These are phyloP conservation scores for Operophtera brumata DNA, from an alignment of 2,888 invertebrate species.

Conservation along the genomic window DNA sequence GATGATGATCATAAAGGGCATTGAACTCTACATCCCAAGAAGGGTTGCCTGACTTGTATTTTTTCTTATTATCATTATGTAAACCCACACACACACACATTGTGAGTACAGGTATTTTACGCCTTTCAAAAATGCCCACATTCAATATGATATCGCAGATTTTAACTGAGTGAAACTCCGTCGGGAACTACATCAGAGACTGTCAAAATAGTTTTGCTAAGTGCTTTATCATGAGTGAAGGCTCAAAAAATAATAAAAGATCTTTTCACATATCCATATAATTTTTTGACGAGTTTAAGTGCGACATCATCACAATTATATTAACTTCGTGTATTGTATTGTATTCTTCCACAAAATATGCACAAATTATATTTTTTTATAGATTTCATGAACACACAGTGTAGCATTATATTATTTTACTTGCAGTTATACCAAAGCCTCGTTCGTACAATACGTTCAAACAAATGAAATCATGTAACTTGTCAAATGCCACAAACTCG, in stretches of 20 bases:
- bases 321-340: no score
- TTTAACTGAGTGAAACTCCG: not conserved
- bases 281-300: no score
- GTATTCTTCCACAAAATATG: no score
- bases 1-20: no score
- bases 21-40: not conserved
- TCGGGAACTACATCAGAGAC: slow-evolving; percentile 2
- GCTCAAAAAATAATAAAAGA: slow-evolving; percentile 1
- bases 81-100: no score
- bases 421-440: no score
- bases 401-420: no score
- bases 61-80: not conserved
- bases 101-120: not conserved
- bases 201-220: slow-evolving; percentile 9
- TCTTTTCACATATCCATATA: not conserved
- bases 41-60: not conserved
- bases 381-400: no score
- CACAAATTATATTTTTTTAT: no score
- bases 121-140: not conserved
- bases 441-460: no score
- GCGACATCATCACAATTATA: no score
- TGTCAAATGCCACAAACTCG: slow-evolving; percentile 14
- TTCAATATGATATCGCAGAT: not conserved
- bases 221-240: slow-evolving; percentile 8
- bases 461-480: slow-evolving; percentile 10